Conservation (phyloP, 2,888 invertebrate species). For the Ophonus ardosiacus region DNA sequence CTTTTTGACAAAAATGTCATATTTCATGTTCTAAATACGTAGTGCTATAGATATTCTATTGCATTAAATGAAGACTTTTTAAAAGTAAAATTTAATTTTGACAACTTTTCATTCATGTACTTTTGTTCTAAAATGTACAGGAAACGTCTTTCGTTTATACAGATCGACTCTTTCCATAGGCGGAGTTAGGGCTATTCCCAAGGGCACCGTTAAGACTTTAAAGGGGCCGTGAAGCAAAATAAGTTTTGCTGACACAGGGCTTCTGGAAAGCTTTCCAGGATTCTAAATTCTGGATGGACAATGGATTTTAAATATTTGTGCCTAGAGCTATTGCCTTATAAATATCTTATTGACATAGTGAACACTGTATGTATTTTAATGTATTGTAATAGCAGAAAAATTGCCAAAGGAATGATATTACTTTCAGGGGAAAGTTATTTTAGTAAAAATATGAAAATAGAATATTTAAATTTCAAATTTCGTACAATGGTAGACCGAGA, state of each 20-base stretch:
- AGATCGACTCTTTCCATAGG: not conserved
- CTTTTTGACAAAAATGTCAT: too few species aligned
- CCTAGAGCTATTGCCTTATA: not conserved
- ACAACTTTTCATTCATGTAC: too few species aligned
- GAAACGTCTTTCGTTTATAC: too few species aligned
- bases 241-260: not conserved
- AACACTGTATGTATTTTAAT: not conserved
- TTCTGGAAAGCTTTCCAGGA: not conserved
- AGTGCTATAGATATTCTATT: too few species aligned
- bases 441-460: not conserved
- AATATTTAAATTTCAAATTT: not conserved
- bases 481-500: not conserved
- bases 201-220: not conserved
- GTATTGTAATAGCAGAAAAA: not conserved
- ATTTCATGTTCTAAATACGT: too few species aligned
- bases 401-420: not conserved
- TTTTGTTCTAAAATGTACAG: too few species aligned
- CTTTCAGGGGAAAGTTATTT: not conserved
- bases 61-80: too few species aligned
- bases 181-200: not conserved
- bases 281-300: not conserved
- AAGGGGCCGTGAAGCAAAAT: not conserved
- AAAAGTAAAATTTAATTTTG: too few species aligned
- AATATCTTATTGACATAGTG: not conserved
- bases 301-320: not conserved